A percentile compares a stretch with the other conserved stretches of the same genome.
phyloP scores from a whole-genome alignment of 1,140 invertebrate genomes.

The Drosophila novamexicana region DNA sequence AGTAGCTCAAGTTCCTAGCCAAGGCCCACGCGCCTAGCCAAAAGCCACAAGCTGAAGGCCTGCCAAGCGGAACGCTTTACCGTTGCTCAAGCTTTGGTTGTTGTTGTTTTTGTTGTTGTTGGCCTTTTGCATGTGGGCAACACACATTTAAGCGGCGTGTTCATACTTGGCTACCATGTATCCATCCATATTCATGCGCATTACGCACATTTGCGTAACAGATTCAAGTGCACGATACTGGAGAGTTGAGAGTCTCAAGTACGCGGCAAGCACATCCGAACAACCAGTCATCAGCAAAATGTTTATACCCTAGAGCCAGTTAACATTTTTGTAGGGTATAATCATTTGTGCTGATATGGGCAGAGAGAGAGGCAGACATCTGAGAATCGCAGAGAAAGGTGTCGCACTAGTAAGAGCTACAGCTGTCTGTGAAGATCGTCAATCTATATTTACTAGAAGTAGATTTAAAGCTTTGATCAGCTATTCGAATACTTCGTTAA shows the following conservation, averaged over 20 bases:
- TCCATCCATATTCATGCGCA: constrained; percentile 72
- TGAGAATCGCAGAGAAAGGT: too few species aligned
- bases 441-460: too few species aligned
- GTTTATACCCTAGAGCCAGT: constrained; percentile 33
- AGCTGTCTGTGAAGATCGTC: too few species aligned
- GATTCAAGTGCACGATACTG: constrained; percentile 76
- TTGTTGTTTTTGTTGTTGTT: constrained; percentile 15
- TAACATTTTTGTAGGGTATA: neutral
- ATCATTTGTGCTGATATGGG: neutral
- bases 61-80: constrained; percentile 52
- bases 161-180: constrained; percentile 38
- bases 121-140: constrained; percentile 38
- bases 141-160: neutral
- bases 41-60: constrained; percentile 52
- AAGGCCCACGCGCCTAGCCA: constrained; percentile 68
- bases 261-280: constrained; percentile 50
- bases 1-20: constrained; percentile 64
- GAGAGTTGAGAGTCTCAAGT: constrained; percentile 61
- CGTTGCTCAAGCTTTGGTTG: constrained; percentile 23
- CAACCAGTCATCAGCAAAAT: constrained; percentile 43
- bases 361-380: too few species aligned
- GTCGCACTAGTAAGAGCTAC: too few species aligned
- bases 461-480: too few species aligned
- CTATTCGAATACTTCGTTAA: too few species aligned
- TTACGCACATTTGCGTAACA: constrained; percentile 82